Percentiles rank a stretch among this genome's conserved stretches.
Conservation (phyloP, 2,113 vertebrate genomes). For the Malurus alboscapulatus region DNA sequence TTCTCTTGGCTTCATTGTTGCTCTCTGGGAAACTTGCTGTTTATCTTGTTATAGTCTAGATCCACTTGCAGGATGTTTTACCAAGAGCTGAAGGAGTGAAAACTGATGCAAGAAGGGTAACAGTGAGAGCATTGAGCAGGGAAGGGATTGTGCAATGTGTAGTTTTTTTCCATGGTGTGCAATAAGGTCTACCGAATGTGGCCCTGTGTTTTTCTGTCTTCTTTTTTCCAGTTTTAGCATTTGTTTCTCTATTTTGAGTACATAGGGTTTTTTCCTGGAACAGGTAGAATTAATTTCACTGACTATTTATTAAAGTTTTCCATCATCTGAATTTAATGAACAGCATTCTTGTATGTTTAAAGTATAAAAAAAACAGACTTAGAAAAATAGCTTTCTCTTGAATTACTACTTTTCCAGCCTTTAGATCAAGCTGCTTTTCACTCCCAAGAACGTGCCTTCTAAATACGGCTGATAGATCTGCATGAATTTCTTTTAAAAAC, state of each 20-base stretch:
- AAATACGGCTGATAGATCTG: neutral
- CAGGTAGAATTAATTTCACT: neutral
- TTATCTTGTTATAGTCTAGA: neutral
- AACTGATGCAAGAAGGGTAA: neutral
- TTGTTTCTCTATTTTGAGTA: neutral
- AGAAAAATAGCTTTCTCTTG: neutral
- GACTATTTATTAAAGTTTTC: neutral
- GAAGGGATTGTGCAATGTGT: neutral
- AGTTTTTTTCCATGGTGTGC: neutral
- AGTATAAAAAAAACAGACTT: neutral
- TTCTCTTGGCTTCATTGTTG: neutral
- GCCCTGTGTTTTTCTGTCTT: neutral
- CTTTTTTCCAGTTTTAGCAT: neutral
- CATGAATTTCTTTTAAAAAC: neutral
- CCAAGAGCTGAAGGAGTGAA: neutral
- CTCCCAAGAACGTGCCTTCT: neutral
- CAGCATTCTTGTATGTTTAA: neutral
- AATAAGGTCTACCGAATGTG: neutral
- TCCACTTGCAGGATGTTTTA: neutral
- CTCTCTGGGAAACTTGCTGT: neutral
- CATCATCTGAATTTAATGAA: neutral
- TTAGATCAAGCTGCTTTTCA: neutral
- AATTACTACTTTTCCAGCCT: neutral
- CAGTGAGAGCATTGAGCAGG: neutral
- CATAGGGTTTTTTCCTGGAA: neutral